phyloP scores from a whole-genome alignment of 2,113 vertebrate genomes.

The Embiotoca jacksoni region DNA sequence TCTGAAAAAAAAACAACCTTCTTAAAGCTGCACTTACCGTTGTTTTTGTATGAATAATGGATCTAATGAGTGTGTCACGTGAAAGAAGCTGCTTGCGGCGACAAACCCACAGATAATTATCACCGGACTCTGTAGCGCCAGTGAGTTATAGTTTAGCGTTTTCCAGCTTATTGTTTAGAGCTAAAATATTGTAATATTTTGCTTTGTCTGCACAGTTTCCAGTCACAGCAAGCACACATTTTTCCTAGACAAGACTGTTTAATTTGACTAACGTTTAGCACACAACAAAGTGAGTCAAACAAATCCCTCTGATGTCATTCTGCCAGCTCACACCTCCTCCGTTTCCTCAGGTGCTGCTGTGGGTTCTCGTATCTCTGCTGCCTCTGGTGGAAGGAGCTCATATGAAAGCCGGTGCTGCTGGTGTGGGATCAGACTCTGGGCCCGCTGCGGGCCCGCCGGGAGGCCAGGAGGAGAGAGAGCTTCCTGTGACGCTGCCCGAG shows the following conservation, averaged over 20 bases:
- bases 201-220: background rate
- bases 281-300: background rate
- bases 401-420: slow-evolving; percentile 47
- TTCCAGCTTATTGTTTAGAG: too few relatives aligned
- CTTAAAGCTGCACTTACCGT: too few relatives aligned
- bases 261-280: background rate
- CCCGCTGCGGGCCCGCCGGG: slow-evolving; percentile 59
- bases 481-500: slow-evolving; percentile 75
- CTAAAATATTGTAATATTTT: too few relatives aligned
- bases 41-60: too few relatives aligned
- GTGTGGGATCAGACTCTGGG: slow-evolving; percentile 62
- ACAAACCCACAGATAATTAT: background rate
- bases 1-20: too few relatives aligned
- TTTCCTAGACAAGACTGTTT: too few relatives aligned
- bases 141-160: too few relatives aligned
- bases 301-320: background rate
- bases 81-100: background rate
- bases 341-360: slow-evolving; percentile 78
- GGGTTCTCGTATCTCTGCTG: slow-evolving; percentile 82
- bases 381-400: slow-evolving; percentile 80
- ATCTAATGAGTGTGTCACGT: background rate
- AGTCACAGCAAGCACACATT: too few relatives aligned
- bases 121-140: too few relatives aligned
- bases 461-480: slow-evolving; percentile 69
- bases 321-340: slow-evolving; percentile 11